These are phyloP conservation scores for Cuniculus paca DNA, from an alignment of 2,797 vertebrate species.

Conservation along the genomic window DNA sequence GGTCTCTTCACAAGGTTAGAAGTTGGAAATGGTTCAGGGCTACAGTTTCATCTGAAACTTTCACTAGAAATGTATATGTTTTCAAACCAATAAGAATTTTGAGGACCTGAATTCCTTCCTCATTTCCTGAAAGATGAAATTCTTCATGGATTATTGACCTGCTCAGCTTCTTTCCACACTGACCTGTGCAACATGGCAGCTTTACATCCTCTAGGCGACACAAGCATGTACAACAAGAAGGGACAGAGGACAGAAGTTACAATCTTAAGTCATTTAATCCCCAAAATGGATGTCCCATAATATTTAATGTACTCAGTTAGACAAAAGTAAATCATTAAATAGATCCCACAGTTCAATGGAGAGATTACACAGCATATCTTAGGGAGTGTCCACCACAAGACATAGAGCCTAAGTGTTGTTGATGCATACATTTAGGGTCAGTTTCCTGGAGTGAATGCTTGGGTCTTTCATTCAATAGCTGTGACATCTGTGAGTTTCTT, in stretches of 20 bases:
- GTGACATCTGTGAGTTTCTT: neutral
- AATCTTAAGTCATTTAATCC: neutral
- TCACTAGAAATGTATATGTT: neutral
- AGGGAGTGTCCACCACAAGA: neutral
- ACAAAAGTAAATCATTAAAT: neutral
- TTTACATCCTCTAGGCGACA: neutral
- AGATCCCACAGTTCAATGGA: neutral
- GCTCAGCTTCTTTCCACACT: neutral
- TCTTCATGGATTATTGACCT: too few relatives aligned
- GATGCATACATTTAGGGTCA: accelerated
- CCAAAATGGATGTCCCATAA: neutral
- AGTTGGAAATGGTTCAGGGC: neutral
- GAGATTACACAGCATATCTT: neutral
- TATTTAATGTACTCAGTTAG: accelerated
- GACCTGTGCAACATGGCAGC: neutral
- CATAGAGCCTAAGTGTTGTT: neutral
- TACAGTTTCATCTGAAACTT: neutral
- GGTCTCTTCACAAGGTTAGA: neutral
- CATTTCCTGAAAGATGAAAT: neutral
- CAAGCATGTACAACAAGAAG: neutral
- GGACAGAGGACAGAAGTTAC: neutral
- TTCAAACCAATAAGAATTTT: neutral
- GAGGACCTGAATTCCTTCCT: neutral
- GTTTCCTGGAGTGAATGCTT: neutral
- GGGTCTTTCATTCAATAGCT: neutral